These are phyloP conservation scores for Spondyliosoma cantharus DNA, from an alignment of 2,797 vertebrate genomes.

Conservation along the genomic window DNA sequence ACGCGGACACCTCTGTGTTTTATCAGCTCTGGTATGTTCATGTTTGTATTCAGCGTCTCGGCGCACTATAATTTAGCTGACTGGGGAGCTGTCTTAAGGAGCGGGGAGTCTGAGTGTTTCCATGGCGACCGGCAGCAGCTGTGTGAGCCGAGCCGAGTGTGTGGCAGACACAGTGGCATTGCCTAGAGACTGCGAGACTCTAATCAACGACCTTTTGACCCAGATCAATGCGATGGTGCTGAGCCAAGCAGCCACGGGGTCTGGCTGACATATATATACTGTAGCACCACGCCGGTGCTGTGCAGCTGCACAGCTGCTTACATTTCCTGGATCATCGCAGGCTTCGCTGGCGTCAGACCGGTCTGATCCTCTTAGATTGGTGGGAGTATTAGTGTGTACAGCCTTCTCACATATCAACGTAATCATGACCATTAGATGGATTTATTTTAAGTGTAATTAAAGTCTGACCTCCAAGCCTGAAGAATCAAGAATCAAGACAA, in stretches of 20 bases:
- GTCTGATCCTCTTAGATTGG: constrained; percentile 57
- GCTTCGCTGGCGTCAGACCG: constrained; percentile 36
- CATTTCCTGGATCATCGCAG: constrained; percentile 46
- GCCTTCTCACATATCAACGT: constrained; percentile 42
- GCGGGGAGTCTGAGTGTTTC: constrained; percentile 79
- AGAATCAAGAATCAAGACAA: not conserved
- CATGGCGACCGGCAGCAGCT: constrained; percentile 83
- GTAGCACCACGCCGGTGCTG: not conserved
- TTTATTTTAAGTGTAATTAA: constrained; percentile 63
- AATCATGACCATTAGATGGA: constrained; percentile 45
- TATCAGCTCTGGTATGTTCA: constrained; percentile 23
- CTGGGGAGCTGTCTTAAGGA: constrained; percentile 71
- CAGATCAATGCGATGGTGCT: constrained; percentile 75
- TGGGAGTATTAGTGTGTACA: constrained; percentile 46
- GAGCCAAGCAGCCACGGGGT: constrained; percentile 57
- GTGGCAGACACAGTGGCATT: constrained; percentile 75
- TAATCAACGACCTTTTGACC: constrained; percentile 85
- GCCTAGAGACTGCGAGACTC: constrained; percentile 69
- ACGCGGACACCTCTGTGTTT: constrained; percentile 26
- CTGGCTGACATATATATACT: constrained; percentile 49
- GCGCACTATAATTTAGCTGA: constrained; percentile 76
- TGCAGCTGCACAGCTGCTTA: constrained; percentile 50
- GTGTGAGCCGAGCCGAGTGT: constrained; percentile 71
- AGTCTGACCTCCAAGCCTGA: constrained; percentile 16
- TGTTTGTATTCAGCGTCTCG: constrained; percentile 62